phyloP scores from a whole-genome alignment of 1,140 invertebrate species.

The Nasonia longicornis region DNA sequence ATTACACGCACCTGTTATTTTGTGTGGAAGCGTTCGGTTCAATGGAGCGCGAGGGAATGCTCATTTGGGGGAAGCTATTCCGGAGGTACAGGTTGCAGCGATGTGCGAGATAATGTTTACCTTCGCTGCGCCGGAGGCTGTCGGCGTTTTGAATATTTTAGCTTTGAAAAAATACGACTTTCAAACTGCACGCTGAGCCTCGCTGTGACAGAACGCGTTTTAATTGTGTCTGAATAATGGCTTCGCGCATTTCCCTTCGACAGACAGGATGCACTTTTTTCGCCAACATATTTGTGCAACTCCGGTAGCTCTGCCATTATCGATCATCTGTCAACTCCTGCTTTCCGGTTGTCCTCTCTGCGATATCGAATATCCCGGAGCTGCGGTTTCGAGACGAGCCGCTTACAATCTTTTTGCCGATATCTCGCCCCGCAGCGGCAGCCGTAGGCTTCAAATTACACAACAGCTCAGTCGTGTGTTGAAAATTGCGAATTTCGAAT shows the following conservation, averaged over 20 bases:
- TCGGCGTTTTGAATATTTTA: too few relatives aligned
- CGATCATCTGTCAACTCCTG: slow-evolving; percentile 8
- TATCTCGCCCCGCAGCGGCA: neutral
- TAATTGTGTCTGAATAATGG: too few relatives aligned
- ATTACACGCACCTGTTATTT: neutral
- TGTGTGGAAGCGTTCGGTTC: slow-evolving; percentile 2
- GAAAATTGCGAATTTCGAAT: too few relatives aligned
- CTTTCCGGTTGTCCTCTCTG: neutral
- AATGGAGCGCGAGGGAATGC: slow-evolving; percentile 9
- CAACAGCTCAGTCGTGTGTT: too few relatives aligned
- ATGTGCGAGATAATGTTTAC: too few relatives aligned
- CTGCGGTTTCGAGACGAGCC: too few relatives aligned
- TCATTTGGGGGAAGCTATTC: neutral
- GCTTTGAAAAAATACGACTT: too few relatives aligned
- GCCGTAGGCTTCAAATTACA: neutral
- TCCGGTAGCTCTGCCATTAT: neutral
- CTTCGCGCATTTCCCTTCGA: too few relatives aligned
- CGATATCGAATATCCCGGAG: too few relatives aligned
- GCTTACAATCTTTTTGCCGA: neutral
- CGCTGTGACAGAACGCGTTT: too few relatives aligned
- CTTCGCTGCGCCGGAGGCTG: too few relatives aligned
- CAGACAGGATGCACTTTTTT: neutral
- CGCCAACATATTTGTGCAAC: slow-evolving; percentile 1
- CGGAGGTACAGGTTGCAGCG: neutral
- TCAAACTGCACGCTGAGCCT: too few relatives aligned